Evolutionary conservation across 1,140 invertebrate species (phyloP).

Genomic region (Mycetomoellerius zeteki): DNA sequence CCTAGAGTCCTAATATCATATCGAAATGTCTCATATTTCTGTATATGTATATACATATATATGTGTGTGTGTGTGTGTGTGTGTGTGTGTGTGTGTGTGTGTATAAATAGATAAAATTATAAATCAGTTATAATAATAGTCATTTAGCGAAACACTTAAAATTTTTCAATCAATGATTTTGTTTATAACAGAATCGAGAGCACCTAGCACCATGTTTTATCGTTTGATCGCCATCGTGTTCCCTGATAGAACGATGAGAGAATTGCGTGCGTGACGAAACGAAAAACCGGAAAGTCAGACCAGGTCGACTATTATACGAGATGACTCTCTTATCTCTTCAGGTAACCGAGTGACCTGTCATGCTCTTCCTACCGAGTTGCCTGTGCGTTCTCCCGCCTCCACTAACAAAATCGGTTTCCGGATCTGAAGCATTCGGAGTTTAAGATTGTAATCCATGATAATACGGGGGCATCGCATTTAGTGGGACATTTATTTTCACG

Average conservation of each 20-base stretch:
- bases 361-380: constrained; percentile 66
- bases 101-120: not conserved
- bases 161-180: not conserved
- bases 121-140: constrained; percentile 6
- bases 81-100: no score
- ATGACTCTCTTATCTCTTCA: constrained; percentile 81
- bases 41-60: not conserved
- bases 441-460: constrained; percentile 75
- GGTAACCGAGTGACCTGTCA: constrained; percentile 64
- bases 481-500: constrained; percentile 69
- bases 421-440: constrained; percentile 46
- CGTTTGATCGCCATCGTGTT: constrained; percentile 26
- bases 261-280: constrained; percentile 53
- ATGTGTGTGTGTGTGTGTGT: no score
- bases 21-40: constrained; percentile 50
- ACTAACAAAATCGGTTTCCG: constrained; percentile 29
- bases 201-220: constrained; percentile 2
- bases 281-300: constrained; percentile 46
- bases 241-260: constrained; percentile 41
- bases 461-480: constrained; percentile 52
- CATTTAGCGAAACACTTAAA: constrained; percentile 34
- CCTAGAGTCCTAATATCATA: constrained; percentile 67
- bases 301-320: constrained; percentile 80
- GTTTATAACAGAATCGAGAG: not conserved
- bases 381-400: constrained; percentile 16